Conservation (phyloP, 2,797 vertebrate genomes). For the Lophotriccus pileatus region DNA sequence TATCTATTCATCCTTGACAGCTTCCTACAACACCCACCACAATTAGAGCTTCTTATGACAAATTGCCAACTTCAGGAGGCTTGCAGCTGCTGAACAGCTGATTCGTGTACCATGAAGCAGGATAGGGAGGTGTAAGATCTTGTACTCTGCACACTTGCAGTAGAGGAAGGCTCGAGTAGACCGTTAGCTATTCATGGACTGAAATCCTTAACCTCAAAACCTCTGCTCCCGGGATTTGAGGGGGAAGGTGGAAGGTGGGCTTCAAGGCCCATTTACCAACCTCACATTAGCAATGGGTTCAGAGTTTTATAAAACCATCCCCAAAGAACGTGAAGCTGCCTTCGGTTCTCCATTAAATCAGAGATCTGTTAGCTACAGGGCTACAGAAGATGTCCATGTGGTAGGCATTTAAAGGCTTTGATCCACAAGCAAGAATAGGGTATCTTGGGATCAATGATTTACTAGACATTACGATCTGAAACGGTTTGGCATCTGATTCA, state of each 20-base stretch:
- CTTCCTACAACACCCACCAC: not conserved
- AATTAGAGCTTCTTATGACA: not conserved
- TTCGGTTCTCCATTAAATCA: not conserved
- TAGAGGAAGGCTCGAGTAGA: not conserved
- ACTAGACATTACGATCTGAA: not conserved
- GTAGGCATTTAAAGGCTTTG: not conserved
- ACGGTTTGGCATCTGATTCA: not conserved
- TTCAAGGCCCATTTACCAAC: not conserved
- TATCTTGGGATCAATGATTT: not conserved
- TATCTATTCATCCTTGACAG: not conserved
- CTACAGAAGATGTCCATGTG: not conserved
- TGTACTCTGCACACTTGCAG: not conserved
- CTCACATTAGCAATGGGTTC: fast-evolving
- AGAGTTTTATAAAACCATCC: not conserved
- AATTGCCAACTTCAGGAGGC: not conserved
- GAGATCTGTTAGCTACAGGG: not conserved
- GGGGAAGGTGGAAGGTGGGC: not conserved
- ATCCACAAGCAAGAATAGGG: not conserved
- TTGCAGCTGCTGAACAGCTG: not conserved
- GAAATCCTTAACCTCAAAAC: not conserved
- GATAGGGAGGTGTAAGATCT: not conserved
- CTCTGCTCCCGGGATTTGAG: not conserved
- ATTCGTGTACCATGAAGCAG: not conserved
- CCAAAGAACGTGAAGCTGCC: not conserved
- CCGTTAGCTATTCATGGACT: not conserved